Base-by-base conservation (phyloP, 2,888 invertebrate genomes). In the Eumerus sabulonum region DNA sequence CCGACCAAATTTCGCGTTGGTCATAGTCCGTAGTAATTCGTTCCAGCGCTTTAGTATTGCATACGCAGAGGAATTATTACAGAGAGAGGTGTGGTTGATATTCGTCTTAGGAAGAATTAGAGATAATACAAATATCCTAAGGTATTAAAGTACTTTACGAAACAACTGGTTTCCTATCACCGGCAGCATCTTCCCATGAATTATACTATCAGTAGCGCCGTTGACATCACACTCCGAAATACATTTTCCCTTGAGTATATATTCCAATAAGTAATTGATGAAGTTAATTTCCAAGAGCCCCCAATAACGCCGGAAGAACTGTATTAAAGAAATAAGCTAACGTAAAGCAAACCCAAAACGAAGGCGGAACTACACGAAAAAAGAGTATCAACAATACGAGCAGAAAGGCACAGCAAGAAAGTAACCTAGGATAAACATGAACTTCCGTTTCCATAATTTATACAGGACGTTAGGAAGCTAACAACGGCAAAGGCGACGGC, bases 201-300 rank as follows among this genome's bases (percentile, higher is more conserved):
- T n/a, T n/a, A n/a, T n/a, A n/a, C n/a, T n/a, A n/a, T n/a, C n/a
- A n/a, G n/a, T n/a, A n/a, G n/a, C n/a, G n/a, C n/a, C n/a, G n/a
- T n/a, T n/a, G n/a, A n/a, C n/a, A n/a, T n/a, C n/a, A 68, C 50
- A 76, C 56, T 68, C 63, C 62, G 57, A 27, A 66, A 76, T 74
- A 76, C 74, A 74, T 76, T 66, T 62, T 38, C 64, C 62, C 42
- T 71, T 71, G 76, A 81, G 76, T 71, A 70, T 76, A 62, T 76
- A 71, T 81, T 76, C 81, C 71, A 81, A 81, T 81, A 76, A 81
- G 81, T 81, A 81, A 81, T 81, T 81, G 81, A 76, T 76, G 81
- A 81, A 70, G 81, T 81, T 81, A 81, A 81, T 71, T 74, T 76
- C 74, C 68, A 70, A 48, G 59, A 73, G 60, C 77, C 68, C 73